Evolutionary conservation across 2,797 vertebrate genomes (phyloP).

Genomic region (Myotis myotis): DNA sequence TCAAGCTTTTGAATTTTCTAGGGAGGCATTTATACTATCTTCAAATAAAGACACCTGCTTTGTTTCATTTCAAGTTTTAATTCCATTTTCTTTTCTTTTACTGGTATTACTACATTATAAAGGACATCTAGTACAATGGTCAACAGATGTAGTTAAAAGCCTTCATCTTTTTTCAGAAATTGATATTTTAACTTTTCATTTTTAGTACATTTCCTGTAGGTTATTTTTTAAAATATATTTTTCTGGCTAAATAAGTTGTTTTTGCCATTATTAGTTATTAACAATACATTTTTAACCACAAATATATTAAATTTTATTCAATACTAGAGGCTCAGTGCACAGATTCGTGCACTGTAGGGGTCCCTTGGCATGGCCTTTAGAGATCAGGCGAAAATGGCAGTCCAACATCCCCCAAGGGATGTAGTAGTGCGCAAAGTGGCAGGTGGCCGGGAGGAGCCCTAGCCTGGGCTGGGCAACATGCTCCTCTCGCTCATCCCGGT

Average conservation of each 20-base stretch:
- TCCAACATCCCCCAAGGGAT: too few species aligned
- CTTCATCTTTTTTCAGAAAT: not conserved
- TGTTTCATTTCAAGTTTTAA: not conserved
- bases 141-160: not conserved
- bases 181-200: not conserved
- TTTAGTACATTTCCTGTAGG: not conserved
- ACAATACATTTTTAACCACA: not conserved
- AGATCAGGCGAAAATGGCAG: too few species aligned
- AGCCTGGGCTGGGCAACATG: too few species aligned
- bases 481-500: too few species aligned
- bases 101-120: not conserved
- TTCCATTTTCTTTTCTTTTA: not conserved
- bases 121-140: not conserved
- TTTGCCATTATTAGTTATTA: not conserved
- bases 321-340: too few species aligned
- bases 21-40: not conserved
- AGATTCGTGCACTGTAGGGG: too few species aligned
- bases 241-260: not conserved
- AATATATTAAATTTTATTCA: not conserved
- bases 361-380: too few species aligned
- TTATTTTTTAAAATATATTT: not conserved
- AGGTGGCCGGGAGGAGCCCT: too few species aligned
- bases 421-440: too few species aligned
- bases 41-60: not conserved
- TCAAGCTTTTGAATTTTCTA: not conserved